Evolutionary conservation across 92 coral and sea anemone species (phyloP).

Genomic region (Micromussa lordhowensis): DNA sequence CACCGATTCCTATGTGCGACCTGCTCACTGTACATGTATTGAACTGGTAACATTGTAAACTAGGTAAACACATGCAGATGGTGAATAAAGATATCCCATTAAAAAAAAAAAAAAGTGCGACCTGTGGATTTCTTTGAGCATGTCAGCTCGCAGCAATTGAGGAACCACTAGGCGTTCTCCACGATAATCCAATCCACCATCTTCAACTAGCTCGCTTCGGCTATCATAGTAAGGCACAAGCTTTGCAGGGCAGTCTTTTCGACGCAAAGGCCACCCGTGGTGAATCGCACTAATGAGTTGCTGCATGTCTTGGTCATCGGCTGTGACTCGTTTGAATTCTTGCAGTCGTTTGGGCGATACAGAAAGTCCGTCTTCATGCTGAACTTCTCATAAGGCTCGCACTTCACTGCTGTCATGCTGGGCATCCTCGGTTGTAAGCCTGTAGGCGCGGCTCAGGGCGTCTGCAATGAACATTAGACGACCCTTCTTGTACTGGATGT

Average conservation of each 20-base stretch:
- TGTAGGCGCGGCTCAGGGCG: slow-evolving; percentile 50
- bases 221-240: slow-evolving; percentile 45
- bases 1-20: slow-evolving; percentile 20
- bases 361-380: slow-evolving; percentile 35
- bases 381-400: slow-evolving; percentile 20
- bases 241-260: slow-evolving; percentile 22
- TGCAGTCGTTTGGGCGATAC: slow-evolving; percentile 22
- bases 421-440: slow-evolving; percentile 44
- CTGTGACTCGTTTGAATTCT: slow-evolving; percentile 33
- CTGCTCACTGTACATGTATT: too few relatives aligned
- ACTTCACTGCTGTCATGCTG: slow-evolving; percentile 47
- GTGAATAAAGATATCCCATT: too few relatives aligned
- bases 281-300: slow-evolving; percentile 15
- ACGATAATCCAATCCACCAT: slow-evolving; percentile 29
- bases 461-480: slow-evolving; percentile 45
- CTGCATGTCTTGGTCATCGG: slow-evolving; percentile 51
- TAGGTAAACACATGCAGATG: too few relatives aligned
- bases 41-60: too few relatives aligned
- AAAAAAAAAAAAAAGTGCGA: too few relatives aligned
- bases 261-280: slow-evolving; percentile 6
- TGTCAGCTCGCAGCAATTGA: too few relatives aligned
- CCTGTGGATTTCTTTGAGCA: too few relatives aligned
- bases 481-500: slow-evolving; percentile 55
- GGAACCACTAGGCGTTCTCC: slow-evolving; percentile 49
- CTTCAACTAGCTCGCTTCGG: slow-evolving; percentile 53